phyloP scores from a whole-genome alignment of 2,113 vertebrate genomes.

The Brachyhypopomus gauderio region DNA sequence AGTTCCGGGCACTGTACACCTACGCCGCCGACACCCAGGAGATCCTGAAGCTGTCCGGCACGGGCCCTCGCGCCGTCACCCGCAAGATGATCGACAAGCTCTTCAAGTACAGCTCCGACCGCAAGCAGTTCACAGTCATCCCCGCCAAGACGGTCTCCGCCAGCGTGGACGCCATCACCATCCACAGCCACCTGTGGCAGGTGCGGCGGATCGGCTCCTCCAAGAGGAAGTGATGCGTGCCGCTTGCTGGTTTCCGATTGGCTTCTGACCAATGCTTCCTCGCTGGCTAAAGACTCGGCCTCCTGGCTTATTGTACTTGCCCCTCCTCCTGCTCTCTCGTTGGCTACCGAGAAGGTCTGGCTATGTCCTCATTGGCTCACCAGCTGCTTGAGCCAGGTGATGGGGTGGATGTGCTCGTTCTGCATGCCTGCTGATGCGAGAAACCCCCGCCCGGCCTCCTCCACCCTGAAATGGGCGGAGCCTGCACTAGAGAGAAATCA shows the following conservation, averaged over 20 bases:
- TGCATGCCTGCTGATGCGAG: too few relatives aligned
- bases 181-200: slow-evolving; percentile 95
- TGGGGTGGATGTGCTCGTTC: neutral
- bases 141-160: slow-evolving; percentile 94
- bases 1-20: slow-evolving; percentile 90
- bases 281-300: slow-evolving; percentile 18
- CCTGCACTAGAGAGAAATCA: neutral
- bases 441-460: too few relatives aligned
- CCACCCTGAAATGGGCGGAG: neutral
- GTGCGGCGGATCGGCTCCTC: slow-evolving; percentile 85
- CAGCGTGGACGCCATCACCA: slow-evolving; percentile 93
- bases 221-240: slow-evolving; percentile 76
- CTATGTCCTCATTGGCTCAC: slow-evolving; percentile 13
- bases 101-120: slow-evolving; percentile 96
- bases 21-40: slow-evolving; percentile 89
- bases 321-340: slow-evolving; percentile 9
- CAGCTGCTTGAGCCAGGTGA: slow-evolving; percentile 11
- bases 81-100: slow-evolving; percentile 96
- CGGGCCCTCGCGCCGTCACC: slow-evolving; percentile 85
- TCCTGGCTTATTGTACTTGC: neutral
- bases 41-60: slow-evolving; percentile 88
- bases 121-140: slow-evolving; percentile 94
- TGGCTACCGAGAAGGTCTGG: neutral
- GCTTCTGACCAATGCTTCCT: slow-evolving; percentile 37
- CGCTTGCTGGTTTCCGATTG: neutral